Evolutionary conservation across 2,113 vertebrate genomes (phyloP), one percentile per base, ranked within the genome.

Genomic region (Leucoraja erinaceus): DNA sequence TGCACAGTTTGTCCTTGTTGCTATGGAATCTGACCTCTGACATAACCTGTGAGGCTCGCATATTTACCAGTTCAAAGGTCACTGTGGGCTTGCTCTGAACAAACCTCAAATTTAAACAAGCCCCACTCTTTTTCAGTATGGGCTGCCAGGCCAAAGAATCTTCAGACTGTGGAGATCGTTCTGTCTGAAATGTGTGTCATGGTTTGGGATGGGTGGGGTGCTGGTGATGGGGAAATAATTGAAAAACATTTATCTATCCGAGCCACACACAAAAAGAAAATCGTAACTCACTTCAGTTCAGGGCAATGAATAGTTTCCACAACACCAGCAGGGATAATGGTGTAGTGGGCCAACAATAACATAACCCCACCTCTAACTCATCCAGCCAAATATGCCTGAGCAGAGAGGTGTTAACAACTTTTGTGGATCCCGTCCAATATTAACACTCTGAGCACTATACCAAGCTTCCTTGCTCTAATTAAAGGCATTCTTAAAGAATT

Each of bases 291-390:
- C 20, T 68, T 91, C n/a, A 3, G 28, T 74, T 91, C 20, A 25
- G 59, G 2, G 12, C 70, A 70, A 68, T 70, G 61, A 90, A 90
- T 70, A 66, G 31, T 54, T 72, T 91, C 68, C 90, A 91, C 33
- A 38, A 1, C 86, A 90, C 38, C 47, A 28, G 22, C 4, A 20
- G 88, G 66, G 47, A 25, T 38, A 10, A 47, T 61, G 18, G 61
- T 18, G 14, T 6, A 9, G 18, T 90, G 86, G 7, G n/a, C 90
- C 90, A 91, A 74, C 33, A 91, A 91, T 70, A 91, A 91, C 90
- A 91, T 70, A 33, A 9, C 33, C 33, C 90, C 68, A 91, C 90
- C 68, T 54, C 68, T 47, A 91, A 47, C 33, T 54, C 90, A 72
- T 70, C 63, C 47, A 72, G 38, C 47, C 33, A 91, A 91, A 74